Conservation (phyloP, 35 echinoderm and acorn worm species). For the Apostichopus japonicus region DNA sequence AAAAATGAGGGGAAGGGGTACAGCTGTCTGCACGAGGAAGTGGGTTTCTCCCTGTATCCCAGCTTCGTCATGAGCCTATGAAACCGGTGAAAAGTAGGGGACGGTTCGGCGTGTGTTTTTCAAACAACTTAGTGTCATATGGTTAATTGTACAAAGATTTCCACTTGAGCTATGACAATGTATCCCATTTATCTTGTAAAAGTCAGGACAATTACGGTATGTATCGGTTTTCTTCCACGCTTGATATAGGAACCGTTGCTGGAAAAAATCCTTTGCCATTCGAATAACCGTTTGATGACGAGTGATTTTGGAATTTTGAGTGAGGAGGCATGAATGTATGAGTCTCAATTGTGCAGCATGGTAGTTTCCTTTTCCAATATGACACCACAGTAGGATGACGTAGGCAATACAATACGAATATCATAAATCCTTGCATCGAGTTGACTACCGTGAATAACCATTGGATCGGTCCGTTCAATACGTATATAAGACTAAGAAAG, state of each 20-base stretch:
- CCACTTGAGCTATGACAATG: too few relatives aligned
- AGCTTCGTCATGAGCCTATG: too few relatives aligned
- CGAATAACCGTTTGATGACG: background rate
- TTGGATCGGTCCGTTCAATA: conserved; percentile 26
- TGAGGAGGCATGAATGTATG: conserved; percentile 11
- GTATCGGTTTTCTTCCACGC: conserved; percentile 17
- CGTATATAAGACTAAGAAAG: conserved; percentile 35
- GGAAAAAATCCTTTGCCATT: background rate
- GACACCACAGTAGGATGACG: conserved; percentile 36
- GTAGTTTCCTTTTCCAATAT: conserved; percentile 37
- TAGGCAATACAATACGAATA: conserved; percentile 47
- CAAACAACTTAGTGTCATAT: too few relatives aligned
- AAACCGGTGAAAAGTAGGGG: too few relatives aligned
- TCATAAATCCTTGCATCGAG: conserved; percentile 46
- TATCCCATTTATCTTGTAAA: too few relatives aligned
- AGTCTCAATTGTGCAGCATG: conserved; percentile 4
- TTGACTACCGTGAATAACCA: conserved; percentile 40
- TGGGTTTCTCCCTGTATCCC: too few relatives aligned
- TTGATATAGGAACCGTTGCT: conserved; percentile 3
- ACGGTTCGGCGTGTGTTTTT: too few relatives aligned
- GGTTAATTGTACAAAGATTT: too few relatives aligned
- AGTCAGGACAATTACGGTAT: too few relatives aligned
- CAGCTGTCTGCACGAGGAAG: too few relatives aligned
- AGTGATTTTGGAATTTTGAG: background rate
- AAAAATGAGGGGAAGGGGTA: too few relatives aligned